phyloP scores from a whole-genome alignment of 2,113 vertebrate genomes.

The Rhinolophus sinicus region DNA sequence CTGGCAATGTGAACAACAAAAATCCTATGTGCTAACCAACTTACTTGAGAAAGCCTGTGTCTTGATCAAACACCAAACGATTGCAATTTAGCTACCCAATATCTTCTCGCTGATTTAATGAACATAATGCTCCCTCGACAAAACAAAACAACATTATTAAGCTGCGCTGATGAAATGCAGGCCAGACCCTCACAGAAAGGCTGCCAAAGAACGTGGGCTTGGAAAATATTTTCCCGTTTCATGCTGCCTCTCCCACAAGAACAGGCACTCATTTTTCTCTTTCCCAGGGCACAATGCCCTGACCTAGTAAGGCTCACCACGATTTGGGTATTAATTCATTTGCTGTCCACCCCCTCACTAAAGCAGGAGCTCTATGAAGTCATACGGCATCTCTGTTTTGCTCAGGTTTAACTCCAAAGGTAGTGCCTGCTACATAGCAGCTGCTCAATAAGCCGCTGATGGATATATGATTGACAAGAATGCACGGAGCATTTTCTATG shows the following conservation, averaged over 20 bases:
- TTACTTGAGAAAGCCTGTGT: conserved; percentile 30
- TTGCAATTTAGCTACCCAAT: conserved; percentile 65
- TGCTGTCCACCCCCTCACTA: rapidly evolving
- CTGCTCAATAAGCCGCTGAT: background rate
- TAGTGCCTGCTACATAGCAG: background rate
- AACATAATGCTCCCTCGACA: conserved; percentile 50
- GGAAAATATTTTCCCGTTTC: background rate
- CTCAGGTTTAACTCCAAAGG: background rate
- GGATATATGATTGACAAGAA: background rate
- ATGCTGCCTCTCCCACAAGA: background rate
- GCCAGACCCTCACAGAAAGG: background rate
- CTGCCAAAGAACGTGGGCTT: background rate
- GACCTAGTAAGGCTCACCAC: background rate
- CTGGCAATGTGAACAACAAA: conserved; percentile 65
- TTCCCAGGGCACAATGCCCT: background rate
- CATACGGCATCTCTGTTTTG: background rate
- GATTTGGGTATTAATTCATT: background rate
- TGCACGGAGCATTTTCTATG: background rate
- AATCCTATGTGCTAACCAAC: conserved; percentile 46
- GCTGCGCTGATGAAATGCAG: background rate
- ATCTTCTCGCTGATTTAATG: conserved; percentile 68
- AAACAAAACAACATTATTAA: conserved; percentile 47
- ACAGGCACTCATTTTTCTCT: rapidly evolving
- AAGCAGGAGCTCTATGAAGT: background rate
- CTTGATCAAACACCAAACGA: conserved; percentile 77